Percentiles rank a stretch among this genome's conserved stretches.
phyloP scores from a whole-genome alignment of 2,113 vertebrate genomes.

The Orycteropus afer region DNA sequence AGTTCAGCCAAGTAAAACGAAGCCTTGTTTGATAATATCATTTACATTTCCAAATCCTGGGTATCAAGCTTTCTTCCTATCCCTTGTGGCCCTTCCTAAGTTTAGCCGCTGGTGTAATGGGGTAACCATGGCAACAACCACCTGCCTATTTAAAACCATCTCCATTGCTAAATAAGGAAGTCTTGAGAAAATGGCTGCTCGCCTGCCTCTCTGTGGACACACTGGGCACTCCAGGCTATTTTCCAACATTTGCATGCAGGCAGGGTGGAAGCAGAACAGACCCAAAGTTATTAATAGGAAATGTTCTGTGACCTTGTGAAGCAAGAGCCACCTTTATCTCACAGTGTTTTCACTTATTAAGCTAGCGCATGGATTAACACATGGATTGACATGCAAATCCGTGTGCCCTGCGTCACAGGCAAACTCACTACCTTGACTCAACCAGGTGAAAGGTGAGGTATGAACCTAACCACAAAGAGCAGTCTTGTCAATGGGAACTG shows the following conservation, averaged over 20 bases:
- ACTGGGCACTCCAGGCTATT: slow-evolving; percentile 50
- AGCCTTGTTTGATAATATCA: slow-evolving; percentile 71
- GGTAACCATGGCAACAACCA: slow-evolving; percentile 81
- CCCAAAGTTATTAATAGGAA: not conserved
- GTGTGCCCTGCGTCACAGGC: not conserved
- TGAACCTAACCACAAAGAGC: not conserved
- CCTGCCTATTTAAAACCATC: slow-evolving; percentile 80
- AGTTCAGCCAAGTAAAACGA: slow-evolving; percentile 40
- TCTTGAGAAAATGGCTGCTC: slow-evolving; percentile 64
- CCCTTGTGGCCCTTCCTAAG: slow-evolving; percentile 79
- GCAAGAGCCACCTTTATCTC: not conserved
- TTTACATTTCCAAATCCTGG: slow-evolving; percentile 77
- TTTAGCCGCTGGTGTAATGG: slow-evolving; percentile 80
- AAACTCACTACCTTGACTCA: not conserved
- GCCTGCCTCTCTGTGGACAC: slow-evolving; percentile 74
- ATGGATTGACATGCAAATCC: too few relatives aligned
- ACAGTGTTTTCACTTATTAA: not conserved
- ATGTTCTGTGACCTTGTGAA: not conserved
- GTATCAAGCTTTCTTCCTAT: slow-evolving; percentile 78
- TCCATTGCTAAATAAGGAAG: slow-evolving; percentile 79
- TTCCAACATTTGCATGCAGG: not conserved
- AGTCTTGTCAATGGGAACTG: not conserved
- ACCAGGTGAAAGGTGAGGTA: not conserved
- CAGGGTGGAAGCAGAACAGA: not conserved
- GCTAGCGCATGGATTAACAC: not conserved